Evolutionary conservation across 1,140 invertebrate species (phyloP).

Genomic region (Achroia grisella): DNA sequence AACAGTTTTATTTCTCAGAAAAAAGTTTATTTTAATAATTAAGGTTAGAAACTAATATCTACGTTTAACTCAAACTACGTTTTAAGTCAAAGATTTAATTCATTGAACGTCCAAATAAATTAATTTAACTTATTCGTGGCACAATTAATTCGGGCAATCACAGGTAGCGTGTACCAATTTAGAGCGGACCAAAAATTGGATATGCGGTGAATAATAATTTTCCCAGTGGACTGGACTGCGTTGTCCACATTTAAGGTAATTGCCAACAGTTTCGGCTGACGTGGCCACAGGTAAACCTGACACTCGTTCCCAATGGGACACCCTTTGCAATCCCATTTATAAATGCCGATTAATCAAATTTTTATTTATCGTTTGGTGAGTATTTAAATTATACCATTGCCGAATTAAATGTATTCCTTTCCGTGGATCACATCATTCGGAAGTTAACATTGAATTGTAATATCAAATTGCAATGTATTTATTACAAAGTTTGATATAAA

Average conservation of each 20-base stretch:
- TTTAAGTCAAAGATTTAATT: too few species aligned
- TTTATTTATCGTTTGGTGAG: slow-evolving; percentile 37
- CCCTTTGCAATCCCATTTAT: slow-evolving; percentile 69
- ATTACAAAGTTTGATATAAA: too few species aligned
- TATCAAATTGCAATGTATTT: too few species aligned
- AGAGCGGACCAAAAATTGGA: slow-evolving; percentile 61
- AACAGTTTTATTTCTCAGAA: too few species aligned
- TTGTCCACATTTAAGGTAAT: slow-evolving; percentile 73
- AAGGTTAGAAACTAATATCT: too few species aligned
- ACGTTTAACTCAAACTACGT: too few species aligned
- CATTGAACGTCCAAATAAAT: slow-evolving; percentile 13
- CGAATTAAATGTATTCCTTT: slow-evolving; percentile 3
- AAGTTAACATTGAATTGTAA: too few species aligned
- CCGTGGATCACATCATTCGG: background rate
- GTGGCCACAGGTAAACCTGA: slow-evolving; percentile 59
- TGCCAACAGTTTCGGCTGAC: slow-evolving; percentile 68
- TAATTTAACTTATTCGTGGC: slow-evolving; percentile 16
- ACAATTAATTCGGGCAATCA: slow-evolving; percentile 53
- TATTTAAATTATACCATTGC: slow-evolving; percentile 3
- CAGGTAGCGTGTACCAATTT: slow-evolving; percentile 56
- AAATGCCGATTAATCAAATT: slow-evolving; percentile 65
- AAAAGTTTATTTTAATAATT: too few species aligned
- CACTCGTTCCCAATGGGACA: slow-evolving; percentile 51
- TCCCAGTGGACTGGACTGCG: slow-evolving; percentile 59
- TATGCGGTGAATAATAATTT: slow-evolving; percentile 68